Percentiles rank a stretch among this genome's conserved stretches.
These are phyloP conservation scores for Cyclophora punctaria DNA, from an alignment of 2,888 invertebrate genomes.

Conservation along the genomic window DNA sequence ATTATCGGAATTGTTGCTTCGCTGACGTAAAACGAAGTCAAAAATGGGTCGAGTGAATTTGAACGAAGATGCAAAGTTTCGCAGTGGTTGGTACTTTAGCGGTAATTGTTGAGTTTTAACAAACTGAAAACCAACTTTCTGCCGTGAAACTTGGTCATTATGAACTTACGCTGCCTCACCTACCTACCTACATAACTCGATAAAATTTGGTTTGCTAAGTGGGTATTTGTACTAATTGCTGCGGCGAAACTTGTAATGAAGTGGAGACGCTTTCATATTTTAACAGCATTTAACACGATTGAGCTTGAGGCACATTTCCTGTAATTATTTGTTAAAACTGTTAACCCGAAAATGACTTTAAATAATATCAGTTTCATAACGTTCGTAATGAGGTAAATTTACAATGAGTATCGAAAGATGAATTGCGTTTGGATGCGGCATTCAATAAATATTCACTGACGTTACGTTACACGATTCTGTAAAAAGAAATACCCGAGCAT, in stretches of 20 bases:
- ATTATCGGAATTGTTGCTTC: background rate
- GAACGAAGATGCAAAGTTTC: conserved; percentile 7
- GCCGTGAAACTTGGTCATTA: conserved; percentile 30
- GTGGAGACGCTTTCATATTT: background rate
- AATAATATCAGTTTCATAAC: no score
- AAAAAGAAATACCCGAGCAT: no score
- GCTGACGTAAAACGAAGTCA: no score
- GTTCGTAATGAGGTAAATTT: no score
- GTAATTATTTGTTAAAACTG: no score
- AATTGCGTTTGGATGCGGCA: no score
- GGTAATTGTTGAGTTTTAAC: conserved; percentile 26
- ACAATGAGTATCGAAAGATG: no score
- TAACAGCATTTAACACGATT: no score
- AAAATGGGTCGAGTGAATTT: background rate
- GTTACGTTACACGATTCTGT: no score
- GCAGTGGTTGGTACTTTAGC: conserved; percentile 21
- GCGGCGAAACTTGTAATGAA: conserved; percentile 5
- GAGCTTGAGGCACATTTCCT: no score
- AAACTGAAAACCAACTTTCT: conserved; percentile 20
- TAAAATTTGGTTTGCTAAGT: conserved; percentile 17
- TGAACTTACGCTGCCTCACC: conserved; percentile 21
- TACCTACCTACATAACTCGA: conserved; percentile 18
- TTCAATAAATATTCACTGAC: no score
- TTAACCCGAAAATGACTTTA: no score
- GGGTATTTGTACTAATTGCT: conserved; percentile 21